Conservation (phyloP, 1,140 invertebrate species). For the Chionoecetes opilio region DNA sequence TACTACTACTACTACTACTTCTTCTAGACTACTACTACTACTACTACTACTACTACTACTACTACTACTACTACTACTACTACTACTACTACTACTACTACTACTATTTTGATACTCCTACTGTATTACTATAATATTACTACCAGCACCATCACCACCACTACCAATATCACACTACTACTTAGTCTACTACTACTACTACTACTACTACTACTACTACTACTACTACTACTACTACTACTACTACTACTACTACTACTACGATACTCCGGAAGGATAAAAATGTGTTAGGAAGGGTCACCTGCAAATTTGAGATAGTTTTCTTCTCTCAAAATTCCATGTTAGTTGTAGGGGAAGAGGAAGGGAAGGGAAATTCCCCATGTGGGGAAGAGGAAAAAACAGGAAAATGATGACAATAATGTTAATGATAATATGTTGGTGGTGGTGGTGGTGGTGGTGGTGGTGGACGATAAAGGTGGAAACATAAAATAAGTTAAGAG, state of each 20-base stretch:
- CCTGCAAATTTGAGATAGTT: no score
- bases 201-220: not conserved
- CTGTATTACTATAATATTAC: not conserved
- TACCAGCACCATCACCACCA: not conserved
- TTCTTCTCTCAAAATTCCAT: no score
- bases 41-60: constrained; percentile 29
- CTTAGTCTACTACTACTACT: not conserved
- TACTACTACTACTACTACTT: not conserved
- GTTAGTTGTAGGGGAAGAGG: no score
- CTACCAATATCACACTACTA: constrained; percentile 7
- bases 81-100: not conserved
- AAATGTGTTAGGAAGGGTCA: no score
- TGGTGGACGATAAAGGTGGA: not conserved
- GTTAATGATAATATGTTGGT: not conserved
- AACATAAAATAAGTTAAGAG: not conserved
- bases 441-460: not conserved
- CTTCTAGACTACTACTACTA: not conserved
- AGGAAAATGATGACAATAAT: not conserved
- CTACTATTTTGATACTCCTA: not conserved
- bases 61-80: constrained; percentile 12
- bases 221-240: constrained; percentile 30
- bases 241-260: constrained; percentile 1
- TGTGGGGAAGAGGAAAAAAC: no score
- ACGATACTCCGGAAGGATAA: no score
- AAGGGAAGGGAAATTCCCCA: no score